phyloP scores from a whole-genome alignment of 1,140 invertebrate species.

The Lasioglossum albipes region DNA sequence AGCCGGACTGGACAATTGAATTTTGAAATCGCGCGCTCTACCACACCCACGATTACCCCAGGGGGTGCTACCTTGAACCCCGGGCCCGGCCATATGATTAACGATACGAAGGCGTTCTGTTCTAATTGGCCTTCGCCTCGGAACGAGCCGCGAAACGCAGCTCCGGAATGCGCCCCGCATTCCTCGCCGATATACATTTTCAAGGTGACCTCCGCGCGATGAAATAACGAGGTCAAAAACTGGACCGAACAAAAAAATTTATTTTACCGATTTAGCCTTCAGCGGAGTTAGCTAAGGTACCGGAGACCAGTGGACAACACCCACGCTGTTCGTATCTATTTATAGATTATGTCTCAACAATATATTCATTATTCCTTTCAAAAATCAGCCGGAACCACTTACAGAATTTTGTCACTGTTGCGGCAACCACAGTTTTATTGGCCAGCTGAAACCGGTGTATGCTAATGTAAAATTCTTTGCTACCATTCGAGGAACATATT shows the following conservation, averaged over 20 bases:
- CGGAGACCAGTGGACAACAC: background rate
- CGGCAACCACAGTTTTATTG: background rate
- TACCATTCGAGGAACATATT: slow-evolving; percentile 35
- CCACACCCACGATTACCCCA: slow-evolving; percentile 49
- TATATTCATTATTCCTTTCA: too few relatives aligned
- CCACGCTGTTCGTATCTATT: background rate
- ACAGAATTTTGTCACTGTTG: too few relatives aligned
- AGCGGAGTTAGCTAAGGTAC: background rate
- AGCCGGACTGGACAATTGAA: slow-evolving; percentile 44
- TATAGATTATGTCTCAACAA: too few relatives aligned
- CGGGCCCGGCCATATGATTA: slow-evolving; percentile 48
- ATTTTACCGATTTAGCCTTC: background rate
- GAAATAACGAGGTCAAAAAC: background rate
- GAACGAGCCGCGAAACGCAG: slow-evolving; percentile 23
- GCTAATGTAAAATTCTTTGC: slow-evolving; percentile 23
- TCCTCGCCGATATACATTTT: slow-evolving; percentile 10
- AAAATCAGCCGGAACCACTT: too few relatives aligned
- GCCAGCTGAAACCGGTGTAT: background rate
- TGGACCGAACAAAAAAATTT: background rate
- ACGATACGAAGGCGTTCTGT: slow-evolving; percentile 50
- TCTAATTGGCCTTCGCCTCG: slow-evolving; percentile 54
- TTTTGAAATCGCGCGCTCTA: slow-evolving; percentile 49
- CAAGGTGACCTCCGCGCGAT: background rate
- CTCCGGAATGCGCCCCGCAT: slow-evolving; percentile 29
- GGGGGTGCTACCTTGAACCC: slow-evolving; percentile 53